Base-by-base conservation (phyloP, 64 coral and sea anemone species). In the Orbicella faveolata region DNA sequence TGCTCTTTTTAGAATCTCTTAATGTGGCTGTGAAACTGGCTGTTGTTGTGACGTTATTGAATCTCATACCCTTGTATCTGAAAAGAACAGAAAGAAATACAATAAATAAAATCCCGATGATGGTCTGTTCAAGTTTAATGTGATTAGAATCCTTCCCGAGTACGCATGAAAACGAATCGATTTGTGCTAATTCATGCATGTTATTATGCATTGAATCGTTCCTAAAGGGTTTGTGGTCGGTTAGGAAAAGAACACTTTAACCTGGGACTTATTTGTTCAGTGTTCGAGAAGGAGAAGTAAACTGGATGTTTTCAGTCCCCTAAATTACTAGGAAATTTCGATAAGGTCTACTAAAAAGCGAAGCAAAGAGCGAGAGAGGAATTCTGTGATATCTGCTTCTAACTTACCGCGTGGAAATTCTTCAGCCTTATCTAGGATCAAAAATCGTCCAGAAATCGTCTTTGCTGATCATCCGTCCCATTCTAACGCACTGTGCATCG, bases 401-500 rank as follows among this genome's bases (percentile, higher is more conserved):
- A 17, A 85, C 82, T 85, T 30, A 85, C 82, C 39, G 44, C 44
- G 37, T 67, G 82, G 82, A 85, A 85, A 85, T 70, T 85, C 82
- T 85, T 85, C 82, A 72, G 65, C 72, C 23, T 44, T 14, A 72
- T 72, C 10, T 26, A 23, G 64, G 62, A 9, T 33, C 1, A n/a
- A 72, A 85, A 51, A 13, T 72, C 39, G 4, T 52, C 23, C 66
- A 52, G 4, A 68, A 52, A 25, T 72, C 65, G 67, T 25, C 11
- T 39, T 26, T 20, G 70, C 13, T 85, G 20, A 35, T 21, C 65
- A n/a, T 85, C 36, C 15, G n/a, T 72, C 18, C 18, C 63, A 17
- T 39, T 18, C 3, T 18, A 85, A 25, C 36, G 39, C 23, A 20
- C 17, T 30, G 41, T 0, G 23, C 1, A 37, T 52, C 8, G 15